Percentiles rank a stretch among this genome's conserved stretches.
Conservation (phyloP, 2,888 invertebrate genomes). For the Phalera bucephala region DNA sequence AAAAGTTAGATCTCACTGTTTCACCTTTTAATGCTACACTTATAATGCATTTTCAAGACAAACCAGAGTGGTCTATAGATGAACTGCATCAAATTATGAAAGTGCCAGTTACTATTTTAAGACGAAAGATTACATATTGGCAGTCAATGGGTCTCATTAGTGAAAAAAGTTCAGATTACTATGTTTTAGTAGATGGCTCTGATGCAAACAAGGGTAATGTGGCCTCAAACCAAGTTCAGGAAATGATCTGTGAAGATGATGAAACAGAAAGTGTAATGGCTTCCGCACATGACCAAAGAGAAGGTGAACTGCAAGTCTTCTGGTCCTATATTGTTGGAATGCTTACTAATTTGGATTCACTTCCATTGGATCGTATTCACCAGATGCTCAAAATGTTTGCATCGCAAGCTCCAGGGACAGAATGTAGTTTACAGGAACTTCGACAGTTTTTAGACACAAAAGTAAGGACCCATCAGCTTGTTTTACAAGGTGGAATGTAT, state of each 20-base stretch:
- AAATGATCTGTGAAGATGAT: slow-evolving; percentile 93
- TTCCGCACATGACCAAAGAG: slow-evolving; percentile 95
- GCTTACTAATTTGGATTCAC: slow-evolving; percentile 96
- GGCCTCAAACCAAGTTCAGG: slow-evolving; percentile 78
- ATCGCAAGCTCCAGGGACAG: slow-evolving; percentile 94
- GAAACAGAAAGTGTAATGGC: slow-evolving; percentile 97
- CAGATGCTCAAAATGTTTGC: slow-evolving; percentile 99
- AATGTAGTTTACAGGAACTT: slow-evolving; percentile 94
- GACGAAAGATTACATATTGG: slow-evolving; percentile 96
- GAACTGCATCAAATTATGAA: slow-evolving; percentile 93
- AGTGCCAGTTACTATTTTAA: slow-evolving; percentile 92
- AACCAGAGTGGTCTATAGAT: slow-evolving; percentile 92
- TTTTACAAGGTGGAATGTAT: slow-evolving; percentile 94
- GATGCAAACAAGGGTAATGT: slow-evolving; percentile 81
- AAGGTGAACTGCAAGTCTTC: slow-evolving; percentile 96
- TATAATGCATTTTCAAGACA: slow-evolving; percentile 95
- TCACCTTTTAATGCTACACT: slow-evolving; percentile 97
- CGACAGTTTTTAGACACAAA: slow-evolving; percentile 95
- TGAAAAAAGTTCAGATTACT: slow-evolving; percentile 89
- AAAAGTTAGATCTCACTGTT: slow-evolving; percentile 91
- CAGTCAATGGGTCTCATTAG: slow-evolving; percentile 94
- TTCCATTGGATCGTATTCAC: slow-evolving; percentile 96
- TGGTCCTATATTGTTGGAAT: slow-evolving; percentile 99
- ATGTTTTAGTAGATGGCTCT: slow-evolving; percentile 86
- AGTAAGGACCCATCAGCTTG: slow-evolving; percentile 94